Evolutionary conservation across 2,888 invertebrate genomes (phyloP).

Genomic region (Phrixothrix hirtus): DNA sequence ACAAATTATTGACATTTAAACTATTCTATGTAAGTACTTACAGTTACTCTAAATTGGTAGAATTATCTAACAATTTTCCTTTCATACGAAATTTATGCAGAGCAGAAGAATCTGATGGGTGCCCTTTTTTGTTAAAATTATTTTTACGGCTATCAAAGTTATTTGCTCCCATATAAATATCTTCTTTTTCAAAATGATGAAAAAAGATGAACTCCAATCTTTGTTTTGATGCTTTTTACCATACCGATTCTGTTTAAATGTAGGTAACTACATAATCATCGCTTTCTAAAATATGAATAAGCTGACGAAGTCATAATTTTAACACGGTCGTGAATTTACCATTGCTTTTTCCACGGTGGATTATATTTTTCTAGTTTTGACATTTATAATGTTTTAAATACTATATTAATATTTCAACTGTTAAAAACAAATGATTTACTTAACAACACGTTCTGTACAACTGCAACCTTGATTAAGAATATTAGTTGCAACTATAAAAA

Average conservation of each 20-base stretch:
- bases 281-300: constrained; percentile 8
- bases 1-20: constrained; percentile 6
- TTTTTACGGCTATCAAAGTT: not conserved
- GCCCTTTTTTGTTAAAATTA: constrained; percentile 45
- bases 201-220: constrained; percentile 35
- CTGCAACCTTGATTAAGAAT: too few relatives aligned
- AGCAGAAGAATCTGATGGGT: constrained; percentile 58
- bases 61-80: constrained; percentile 59
- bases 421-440: too few relatives aligned
- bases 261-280: constrained; percentile 35
- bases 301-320: not conserved
- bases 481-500: too few relatives aligned
- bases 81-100: constrained; percentile 50
- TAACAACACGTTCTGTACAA: too few relatives aligned
- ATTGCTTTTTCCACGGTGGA: constrained; percentile 33
- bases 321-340: too few relatives aligned
- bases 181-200: constrained; percentile 63
- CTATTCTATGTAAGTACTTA: constrained; percentile 58
- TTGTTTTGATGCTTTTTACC: constrained; percentile 49
- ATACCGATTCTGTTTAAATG: constrained; percentile 59
- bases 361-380: constrained; percentile 34
- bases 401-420: too few relatives aligned
- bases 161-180: constrained; percentile 64
- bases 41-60: constrained; percentile 71
- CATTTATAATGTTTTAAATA: too few relatives aligned